These are phyloP conservation scores for Archocentrus centrarchus DNA, from an alignment of 2,113 vertebrate species.

Conservation along the genomic window DNA sequence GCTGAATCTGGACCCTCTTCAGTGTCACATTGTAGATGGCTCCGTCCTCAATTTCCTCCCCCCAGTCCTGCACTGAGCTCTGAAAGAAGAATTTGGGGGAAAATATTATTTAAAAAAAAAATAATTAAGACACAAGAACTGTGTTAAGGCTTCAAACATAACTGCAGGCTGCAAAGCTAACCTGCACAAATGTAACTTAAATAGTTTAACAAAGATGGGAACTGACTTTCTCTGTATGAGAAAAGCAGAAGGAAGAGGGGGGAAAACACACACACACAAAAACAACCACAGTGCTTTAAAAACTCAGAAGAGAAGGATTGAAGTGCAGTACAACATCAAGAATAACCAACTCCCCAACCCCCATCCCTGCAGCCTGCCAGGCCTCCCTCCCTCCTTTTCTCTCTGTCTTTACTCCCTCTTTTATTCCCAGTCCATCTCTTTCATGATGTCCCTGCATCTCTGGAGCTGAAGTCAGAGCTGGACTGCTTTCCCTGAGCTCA, in stretches of 20 bases:
- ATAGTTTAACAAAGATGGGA: background rate
- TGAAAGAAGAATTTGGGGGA: slow-evolving; percentile 59
- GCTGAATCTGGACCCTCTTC: slow-evolving; percentile 94
- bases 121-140: background rate
- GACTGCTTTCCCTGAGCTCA: slow-evolving; percentile 40
- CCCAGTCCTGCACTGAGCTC: slow-evolving; percentile 95
- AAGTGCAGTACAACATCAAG: slow-evolving; percentile 66
- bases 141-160: background rate
- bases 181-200: background rate
- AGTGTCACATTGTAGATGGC: slow-evolving; percentile 96
- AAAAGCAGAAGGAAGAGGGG: slow-evolving; percentile 25
- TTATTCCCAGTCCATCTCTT: slow-evolving; percentile 67
- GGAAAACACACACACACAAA: background rate
- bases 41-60: slow-evolving; percentile 96
- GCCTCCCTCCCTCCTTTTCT: slow-evolving; percentile 36
- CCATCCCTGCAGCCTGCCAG: slow-evolving; percentile 56
- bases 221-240: background rate
- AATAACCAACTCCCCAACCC: slow-evolving; percentile 67
- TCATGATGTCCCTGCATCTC: slow-evolving; percentile 45
- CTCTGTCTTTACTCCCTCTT: slow-evolving; percentile 59
- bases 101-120: background rate
- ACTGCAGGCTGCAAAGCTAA: background rate
- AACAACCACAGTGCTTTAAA: slow-evolving; percentile 14
- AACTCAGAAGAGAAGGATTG: slow-evolving; percentile 34
- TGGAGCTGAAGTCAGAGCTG: slow-evolving; percentile 56